Percentiles rank a stretch among this genome's conserved stretches.
Evolutionary conservation across 2,888 invertebrate genomes (phyloP).

Genomic region (Clanis bilineata): DNA sequence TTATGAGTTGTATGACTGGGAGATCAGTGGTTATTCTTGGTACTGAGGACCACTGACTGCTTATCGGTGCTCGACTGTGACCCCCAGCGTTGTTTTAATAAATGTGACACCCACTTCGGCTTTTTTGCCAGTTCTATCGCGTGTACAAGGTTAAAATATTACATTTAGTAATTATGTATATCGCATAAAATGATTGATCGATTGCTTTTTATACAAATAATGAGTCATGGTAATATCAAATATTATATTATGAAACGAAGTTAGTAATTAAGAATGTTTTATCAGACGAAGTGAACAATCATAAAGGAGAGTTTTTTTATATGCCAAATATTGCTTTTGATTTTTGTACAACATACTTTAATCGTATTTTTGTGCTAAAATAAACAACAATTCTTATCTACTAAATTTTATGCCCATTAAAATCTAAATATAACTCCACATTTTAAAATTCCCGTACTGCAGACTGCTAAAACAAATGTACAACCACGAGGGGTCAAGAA

Average conservation of each 20-base stretch:
- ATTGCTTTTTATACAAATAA: neutral
- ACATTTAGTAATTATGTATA: neutral
- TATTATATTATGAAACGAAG: neutral
- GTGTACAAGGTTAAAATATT: neutral
- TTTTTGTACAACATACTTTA: too few species aligned
- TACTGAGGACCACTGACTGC: too few species aligned
- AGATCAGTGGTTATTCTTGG: slow-evolving; percentile 41
- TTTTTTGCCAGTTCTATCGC: neutral
- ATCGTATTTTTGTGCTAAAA: too few species aligned
- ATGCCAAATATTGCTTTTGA: too few species aligned
- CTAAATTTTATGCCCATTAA: too few species aligned
- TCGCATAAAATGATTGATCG: neutral
- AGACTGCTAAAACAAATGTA: neutral
- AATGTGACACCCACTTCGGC: neutral
- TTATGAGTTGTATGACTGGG: slow-evolving; percentile 28
- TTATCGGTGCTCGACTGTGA: slow-evolving; percentile 29
- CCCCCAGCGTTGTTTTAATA: slow-evolving; percentile 38
- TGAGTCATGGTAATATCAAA: neutral
- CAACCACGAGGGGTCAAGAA: neutral
- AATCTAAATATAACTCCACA: too few species aligned
- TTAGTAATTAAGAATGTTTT: neutral
- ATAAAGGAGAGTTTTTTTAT: too few species aligned
- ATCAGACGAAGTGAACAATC: neutral
- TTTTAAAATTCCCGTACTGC: neutral
- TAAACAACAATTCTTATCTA: too few species aligned